These are phyloP conservation scores for Epistrophe grossulariae DNA, from an alignment of 2,888 invertebrate genomes.

Conservation along the genomic window DNA sequence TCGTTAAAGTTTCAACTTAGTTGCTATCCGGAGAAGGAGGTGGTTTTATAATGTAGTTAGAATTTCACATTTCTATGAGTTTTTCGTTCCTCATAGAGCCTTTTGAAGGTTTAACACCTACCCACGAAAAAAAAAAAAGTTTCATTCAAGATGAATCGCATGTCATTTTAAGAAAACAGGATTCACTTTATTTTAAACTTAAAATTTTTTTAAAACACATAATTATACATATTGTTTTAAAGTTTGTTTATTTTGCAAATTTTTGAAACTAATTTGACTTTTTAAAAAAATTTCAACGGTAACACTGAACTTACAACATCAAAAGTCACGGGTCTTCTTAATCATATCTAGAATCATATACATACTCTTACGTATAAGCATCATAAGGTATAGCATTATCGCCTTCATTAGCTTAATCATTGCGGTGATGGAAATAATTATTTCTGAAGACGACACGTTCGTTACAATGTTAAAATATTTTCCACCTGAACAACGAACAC, in stretches of 20 bases:
- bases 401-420: conserved; percentile 73
- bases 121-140: no score
- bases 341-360: conserved; percentile 18
- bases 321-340: conserved; percentile 57
- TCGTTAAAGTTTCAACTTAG: no score
- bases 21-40: no score
- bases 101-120: no score
- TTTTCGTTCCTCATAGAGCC: no score
- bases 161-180: no score
- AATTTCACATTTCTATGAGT: no score
- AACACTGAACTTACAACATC: not conserved
- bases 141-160: no score
- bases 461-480: conserved; percentile 59
- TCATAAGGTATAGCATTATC: conserved; percentile 37
- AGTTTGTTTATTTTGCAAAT: not conserved
- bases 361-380: not conserved
- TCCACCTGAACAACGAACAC: conserved; percentile 38
- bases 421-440: conserved; percentile 70
- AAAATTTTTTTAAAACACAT: no score
- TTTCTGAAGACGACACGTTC: conserved; percentile 41
- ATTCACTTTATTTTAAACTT: no score
- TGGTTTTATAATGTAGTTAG: no score
- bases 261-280: not conserved
- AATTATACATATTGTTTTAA: not conserved
- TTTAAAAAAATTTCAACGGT: not conserved